These are phyloP conservation scores for Melanocharis versteri DNA, from an alignment of 2,113 vertebrate genomes.

Conservation along the genomic window DNA sequence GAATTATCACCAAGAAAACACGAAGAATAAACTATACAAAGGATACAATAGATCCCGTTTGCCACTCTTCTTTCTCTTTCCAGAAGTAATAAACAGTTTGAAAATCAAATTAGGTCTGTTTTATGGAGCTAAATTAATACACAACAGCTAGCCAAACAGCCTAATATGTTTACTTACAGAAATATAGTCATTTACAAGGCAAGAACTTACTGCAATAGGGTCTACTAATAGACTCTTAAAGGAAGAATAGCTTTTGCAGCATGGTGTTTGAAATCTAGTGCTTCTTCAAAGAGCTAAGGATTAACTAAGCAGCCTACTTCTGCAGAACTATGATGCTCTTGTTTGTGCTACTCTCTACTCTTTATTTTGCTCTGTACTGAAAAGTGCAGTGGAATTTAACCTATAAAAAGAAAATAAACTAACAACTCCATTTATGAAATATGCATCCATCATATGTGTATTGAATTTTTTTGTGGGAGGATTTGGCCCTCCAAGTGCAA, in stretches of 20 bases:
- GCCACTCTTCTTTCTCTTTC: background rate
- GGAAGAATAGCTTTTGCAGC: background rate
- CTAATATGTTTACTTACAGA: background rate
- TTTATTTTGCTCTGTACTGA: background rate
- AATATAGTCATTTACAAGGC: background rate
- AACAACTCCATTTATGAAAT: background rate
- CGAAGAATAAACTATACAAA: background rate
- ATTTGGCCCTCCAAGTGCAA: background rate
- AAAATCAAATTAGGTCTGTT: background rate
- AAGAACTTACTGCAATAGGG: background rate
- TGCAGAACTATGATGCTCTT: background rate
- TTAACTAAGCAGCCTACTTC: background rate
- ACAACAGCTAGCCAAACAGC: background rate
- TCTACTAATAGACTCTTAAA: background rate
- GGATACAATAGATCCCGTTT: background rate
- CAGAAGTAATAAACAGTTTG: background rate
- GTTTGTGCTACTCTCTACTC: background rate
- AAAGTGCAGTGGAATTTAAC: background rate
- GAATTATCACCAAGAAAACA: background rate
- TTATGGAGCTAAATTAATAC: background rate
- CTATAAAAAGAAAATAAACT: background rate
- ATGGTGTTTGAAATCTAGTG: background rate
- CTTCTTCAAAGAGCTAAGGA: background rate
- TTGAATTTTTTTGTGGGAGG: background rate
- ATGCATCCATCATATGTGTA: background rate